These are phyloP conservation scores for Semnopithecus entellus DNA, from an alignment of 2,113 vertebrate species.

Conservation along the genomic window DNA sequence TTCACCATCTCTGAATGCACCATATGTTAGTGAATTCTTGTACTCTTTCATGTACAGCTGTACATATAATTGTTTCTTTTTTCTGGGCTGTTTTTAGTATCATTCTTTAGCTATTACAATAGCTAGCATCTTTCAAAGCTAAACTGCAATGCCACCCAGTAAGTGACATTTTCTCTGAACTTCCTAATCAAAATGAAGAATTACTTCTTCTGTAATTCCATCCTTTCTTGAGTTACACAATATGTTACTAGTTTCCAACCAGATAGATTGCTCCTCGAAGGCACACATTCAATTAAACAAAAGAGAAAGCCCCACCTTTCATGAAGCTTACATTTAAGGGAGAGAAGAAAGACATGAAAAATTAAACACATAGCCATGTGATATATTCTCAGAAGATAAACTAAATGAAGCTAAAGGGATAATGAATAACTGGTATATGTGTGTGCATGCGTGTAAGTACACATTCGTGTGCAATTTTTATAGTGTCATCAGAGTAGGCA, in stretches of 20 bases:
- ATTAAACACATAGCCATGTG: neutral
- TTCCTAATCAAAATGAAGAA: neutral
- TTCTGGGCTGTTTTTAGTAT: neutral
- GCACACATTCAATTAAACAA: neutral
- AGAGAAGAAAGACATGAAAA: neutral
- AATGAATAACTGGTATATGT: neutral
- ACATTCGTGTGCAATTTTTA: neutral
- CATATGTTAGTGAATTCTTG: neutral
- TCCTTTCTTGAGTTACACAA: neutral
- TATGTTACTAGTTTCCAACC: neutral
- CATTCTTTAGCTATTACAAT: slow-evolving; percentile 1
- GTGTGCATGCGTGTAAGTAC: neutral
- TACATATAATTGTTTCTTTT: neutral
- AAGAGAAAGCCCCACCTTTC: neutral
- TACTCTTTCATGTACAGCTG: neutral
- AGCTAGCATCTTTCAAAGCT: neutral
- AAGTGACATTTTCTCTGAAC: neutral
- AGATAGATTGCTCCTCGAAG: neutral
- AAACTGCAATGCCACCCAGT: neutral
- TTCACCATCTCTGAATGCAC: neutral
- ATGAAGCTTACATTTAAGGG: neutral
- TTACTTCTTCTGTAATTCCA: neutral
- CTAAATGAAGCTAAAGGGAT: neutral
- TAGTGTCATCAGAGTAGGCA: neutral
- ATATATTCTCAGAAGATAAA: neutral